A percentile compares a stretch with the other conserved stretches of the same genome.
phyloP scores from a whole-genome alignment of 2,113 vertebrate genomes.

The Amblyornis subalaris region DNA sequence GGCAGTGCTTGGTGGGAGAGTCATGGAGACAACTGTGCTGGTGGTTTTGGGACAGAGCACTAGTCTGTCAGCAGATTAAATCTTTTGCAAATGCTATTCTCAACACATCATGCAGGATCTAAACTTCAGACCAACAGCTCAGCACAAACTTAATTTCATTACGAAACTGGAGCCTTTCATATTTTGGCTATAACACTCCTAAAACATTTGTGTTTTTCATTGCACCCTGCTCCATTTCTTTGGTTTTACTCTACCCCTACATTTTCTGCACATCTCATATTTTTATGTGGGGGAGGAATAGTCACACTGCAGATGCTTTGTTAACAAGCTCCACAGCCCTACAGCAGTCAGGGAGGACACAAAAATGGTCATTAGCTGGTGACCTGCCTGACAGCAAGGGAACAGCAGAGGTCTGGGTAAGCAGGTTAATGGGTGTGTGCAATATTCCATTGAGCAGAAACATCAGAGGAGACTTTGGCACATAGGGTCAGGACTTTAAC shows the following conservation, averaged over 20 bases:
- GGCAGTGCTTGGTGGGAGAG: not conserved
- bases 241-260: not conserved
- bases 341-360: not conserved
- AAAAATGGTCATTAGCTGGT: not conserved
- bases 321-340: not conserved
- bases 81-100: not conserved
- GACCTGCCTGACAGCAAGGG: not conserved
- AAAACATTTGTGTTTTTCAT: not conserved
- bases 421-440: not conserved
- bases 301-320: not conserved
- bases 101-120: not conserved
- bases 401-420: not conserved
- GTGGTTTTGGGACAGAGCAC: slow-evolving; percentile 2
- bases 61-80: slow-evolving; percentile 16
- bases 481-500: not conserved
- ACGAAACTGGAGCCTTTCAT: not conserved
- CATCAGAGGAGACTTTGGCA: not conserved
- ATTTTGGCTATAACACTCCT: not conserved
- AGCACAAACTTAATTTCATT: not conserved
- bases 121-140: not conserved
- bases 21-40: not conserved
- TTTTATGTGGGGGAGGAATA: not conserved
- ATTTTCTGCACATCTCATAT: not conserved
- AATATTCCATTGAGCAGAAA: not conserved
- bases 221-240: not conserved